Evolutionary conservation across 2,888 invertebrate genomes (phyloP), one percentile per base, ranked within the genome.

Genomic region (Drosophila mimetica): DNA sequence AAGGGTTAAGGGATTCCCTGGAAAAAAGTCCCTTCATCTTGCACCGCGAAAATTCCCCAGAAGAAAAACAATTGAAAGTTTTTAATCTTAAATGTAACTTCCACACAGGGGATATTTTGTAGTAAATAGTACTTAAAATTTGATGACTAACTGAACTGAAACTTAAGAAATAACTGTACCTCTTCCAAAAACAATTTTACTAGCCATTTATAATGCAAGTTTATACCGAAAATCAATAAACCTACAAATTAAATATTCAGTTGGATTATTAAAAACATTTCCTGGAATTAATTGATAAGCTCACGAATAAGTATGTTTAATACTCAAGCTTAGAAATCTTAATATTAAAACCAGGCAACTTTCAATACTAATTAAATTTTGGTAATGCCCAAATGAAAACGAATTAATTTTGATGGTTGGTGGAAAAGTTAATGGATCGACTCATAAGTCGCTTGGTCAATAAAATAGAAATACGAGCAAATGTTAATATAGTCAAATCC

Each of bases 21-120:
- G 42, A 51, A 60, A 64, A 64, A 42, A 50, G 16, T 36, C 51
- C 65, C 63, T 64, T 42, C 0, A 22, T 34, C 16, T 63, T 8
- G 4, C 34, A 34, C 44, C 50, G 51, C 46, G 36, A 48, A 55
- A 39, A 55, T 71, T 59, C 63, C 42, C 28, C n/a, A 37, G 37
- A 52, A 64, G 8, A 44, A 18, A 13, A 20, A 25, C 13, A 32
- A 20, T 30, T 2, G 13, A 28, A 18, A 32, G 16, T 36, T 44
- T 13, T 28, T 13, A 37, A 16, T 14, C 37, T 16, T 37, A 4
- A 14, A 9, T 9, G 37, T 18, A 4, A 14, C 11, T 18, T 6
- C 13, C 34, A 36, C 28, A 6, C 25, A 9, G n/a, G 63, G 34
- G 20, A 5, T 30, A 44, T 63, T 63, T 50, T 7, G 2, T 7